phyloP scores from a whole-genome alignment of 2,888 invertebrate species.

The Hyposoter didymator region DNA sequence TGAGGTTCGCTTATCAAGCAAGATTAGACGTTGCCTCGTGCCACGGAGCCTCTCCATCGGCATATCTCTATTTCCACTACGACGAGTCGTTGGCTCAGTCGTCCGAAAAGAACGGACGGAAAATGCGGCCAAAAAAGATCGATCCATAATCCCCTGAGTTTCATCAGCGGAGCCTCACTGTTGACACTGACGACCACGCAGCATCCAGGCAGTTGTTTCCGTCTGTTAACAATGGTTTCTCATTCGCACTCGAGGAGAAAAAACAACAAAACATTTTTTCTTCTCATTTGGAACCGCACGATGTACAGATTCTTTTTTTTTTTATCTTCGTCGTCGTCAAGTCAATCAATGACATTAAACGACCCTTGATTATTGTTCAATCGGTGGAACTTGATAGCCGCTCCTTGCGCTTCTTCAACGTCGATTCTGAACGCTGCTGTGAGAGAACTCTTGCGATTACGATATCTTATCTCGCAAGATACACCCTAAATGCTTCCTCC shows the following conservation, averaged over 20 bases:
- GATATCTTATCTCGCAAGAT: conserved; percentile 49
- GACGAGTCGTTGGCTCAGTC: conserved; percentile 25
- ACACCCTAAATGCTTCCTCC: conserved; percentile 38
- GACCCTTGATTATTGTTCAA: conserved; percentile 16
- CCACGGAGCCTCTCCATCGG: conserved; percentile 4
- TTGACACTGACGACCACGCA: neutral
- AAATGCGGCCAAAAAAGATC: neutral
- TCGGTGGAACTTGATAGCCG: conserved; percentile 5
- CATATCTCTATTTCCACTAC: conserved; percentile 52
- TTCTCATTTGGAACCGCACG: neutral
- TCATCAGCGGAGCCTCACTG: conserved; percentile 28
- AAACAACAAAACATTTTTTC: neutral
- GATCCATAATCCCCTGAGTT: conserved; percentile 12
- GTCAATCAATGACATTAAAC: conserved; percentile 48
- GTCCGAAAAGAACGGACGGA: neutral
- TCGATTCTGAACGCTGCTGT: neutral
- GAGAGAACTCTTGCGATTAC: conserved; percentile 15
- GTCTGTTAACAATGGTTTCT: neutral
- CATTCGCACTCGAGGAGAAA: neutral
- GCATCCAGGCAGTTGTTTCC: neutral
- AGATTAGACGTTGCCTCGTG: conserved; percentile 32
- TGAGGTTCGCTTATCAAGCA: conserved; percentile 34
- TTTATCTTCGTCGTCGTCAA: conserved; percentile 21
- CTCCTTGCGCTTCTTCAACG: neutral
- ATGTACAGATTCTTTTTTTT: neutral